Base-by-base conservation (phyloP, 1,140 invertebrate species). In the Ephestia elutella region DNA sequence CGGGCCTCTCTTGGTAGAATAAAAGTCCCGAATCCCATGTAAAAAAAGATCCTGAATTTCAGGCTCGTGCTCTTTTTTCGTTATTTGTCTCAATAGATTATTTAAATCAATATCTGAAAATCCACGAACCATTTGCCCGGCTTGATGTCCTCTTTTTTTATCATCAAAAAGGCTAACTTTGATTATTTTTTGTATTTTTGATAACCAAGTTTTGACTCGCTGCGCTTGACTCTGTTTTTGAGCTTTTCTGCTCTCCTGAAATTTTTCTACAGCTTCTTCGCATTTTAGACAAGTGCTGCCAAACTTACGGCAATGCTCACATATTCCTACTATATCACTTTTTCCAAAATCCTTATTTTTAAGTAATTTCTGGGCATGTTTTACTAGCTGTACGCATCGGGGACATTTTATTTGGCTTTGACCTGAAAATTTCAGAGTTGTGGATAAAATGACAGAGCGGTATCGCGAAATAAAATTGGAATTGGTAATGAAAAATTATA, bases 301-400 rank as follows among this genome's bases (percentile, higher is more conserved):
- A 8, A 30, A 15, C 38, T 55, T 61, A 35, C 54, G 55, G 60
- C 71, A 74, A 35, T 74, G 71, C 49, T 62, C 59, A 25, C 71
- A 74, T 35, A 74, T 38, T 9, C 64, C 61, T n/a, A 59, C 48
- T 10, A 63, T 51, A 51, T 57, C 38, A 7, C 59, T 63, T 58
- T 49, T 58, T 13, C 57, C 49, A 51, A 68, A n/a, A 44, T 56
- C 35, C 15, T 57, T 17, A 19, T 49, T 55, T 55, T 62, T 11
- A 13, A 67, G 17, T 18, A 57, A 17, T 13, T 30, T 63, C 49
- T 71, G 21, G 19, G 59, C 59, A 21, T 57, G 32, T 49, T 63
- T 51, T 32, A 71, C 32, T 44, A 68, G 66, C 19, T 70, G 60
- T 58, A 61, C 73, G 66, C 80, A 82, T 44, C 76, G 65, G 48